phyloP scores from a whole-genome alignment of 2,797 vertebrate species.

The Rhabdophis nuchalis region DNA sequence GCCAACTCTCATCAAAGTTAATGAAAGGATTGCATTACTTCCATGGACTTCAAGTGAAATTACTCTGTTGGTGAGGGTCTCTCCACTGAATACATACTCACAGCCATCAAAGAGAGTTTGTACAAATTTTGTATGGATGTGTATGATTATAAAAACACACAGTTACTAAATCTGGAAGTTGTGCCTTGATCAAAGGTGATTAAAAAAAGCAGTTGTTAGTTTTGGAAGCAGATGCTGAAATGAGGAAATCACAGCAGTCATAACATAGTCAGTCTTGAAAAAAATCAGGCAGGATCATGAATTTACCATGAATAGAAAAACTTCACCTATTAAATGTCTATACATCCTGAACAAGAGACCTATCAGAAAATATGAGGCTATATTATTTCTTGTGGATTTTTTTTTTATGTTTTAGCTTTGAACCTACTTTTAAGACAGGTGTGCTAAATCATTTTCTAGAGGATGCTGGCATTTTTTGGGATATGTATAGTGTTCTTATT shows the following conservation, averaged over 20 bases:
- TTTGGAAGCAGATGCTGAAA: neutral
- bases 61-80: neutral
- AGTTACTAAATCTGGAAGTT: neutral
- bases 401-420: neutral
- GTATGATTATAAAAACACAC: neutral
- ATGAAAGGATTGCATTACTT: conserved; percentile 9
- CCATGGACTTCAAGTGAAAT: neutral
- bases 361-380: neutral
- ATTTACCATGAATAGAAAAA: neutral
- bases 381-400: neutral
- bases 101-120: neutral
- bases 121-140: neutral
- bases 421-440: neutral
- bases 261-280: neutral
- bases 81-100: neutral
- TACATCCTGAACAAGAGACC: neutral
- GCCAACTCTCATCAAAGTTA: conserved; percentile 17
- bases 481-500: neutral
- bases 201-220: neutral
- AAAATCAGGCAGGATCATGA: neutral
- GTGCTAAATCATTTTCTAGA: neutral
- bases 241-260: conserved; percentile 1
- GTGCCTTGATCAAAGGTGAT: neutral
- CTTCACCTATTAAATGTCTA: neutral
- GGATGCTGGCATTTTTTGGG: neutral